Conservation (phyloP, 2,113 vertebrate genomes). For the Tamias sibiricus region DNA sequence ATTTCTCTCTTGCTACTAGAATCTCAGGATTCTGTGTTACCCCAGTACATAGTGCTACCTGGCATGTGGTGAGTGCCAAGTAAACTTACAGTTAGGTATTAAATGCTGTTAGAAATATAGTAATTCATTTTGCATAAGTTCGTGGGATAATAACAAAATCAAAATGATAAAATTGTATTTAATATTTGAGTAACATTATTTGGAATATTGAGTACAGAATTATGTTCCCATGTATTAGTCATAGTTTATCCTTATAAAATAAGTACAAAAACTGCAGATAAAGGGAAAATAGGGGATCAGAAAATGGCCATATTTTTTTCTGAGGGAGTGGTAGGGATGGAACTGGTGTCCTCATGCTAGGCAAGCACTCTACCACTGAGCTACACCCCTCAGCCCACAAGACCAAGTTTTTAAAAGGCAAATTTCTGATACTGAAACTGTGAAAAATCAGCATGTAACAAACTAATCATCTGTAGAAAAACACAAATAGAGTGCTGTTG, state of each 20-base stretch:
- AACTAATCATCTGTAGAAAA: constrained; percentile 24
- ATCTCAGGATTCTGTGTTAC: neutral
- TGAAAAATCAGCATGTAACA: neutral
- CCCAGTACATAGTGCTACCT: neutral
- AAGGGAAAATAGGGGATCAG: neutral
- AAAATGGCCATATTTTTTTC: neutral
- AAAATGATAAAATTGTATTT: constrained; percentile 33
- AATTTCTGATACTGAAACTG: constrained; percentile 23
- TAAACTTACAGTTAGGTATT: constrained; percentile 6
- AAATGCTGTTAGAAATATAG: constrained; percentile 27
- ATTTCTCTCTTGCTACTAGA: constrained; percentile 3
- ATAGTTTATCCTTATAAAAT: constrained; percentile 52
- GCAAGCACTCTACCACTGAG: neutral
- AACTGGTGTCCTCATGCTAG: neutral
- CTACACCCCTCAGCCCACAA: neutral
- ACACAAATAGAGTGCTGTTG: neutral
- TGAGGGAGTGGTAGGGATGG: neutral
- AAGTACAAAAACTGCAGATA: neutral
- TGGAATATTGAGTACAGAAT: neutral
- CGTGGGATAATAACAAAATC: constrained; percentile 20
- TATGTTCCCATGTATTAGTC: neutral
- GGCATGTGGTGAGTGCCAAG: neutral
- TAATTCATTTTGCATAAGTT: neutral
- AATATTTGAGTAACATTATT: constrained; percentile 30
- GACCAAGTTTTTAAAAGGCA: neutral